Conservation (phyloP, 2,113 vertebrate genomes). For the Synchiropus splendidus region DNA sequence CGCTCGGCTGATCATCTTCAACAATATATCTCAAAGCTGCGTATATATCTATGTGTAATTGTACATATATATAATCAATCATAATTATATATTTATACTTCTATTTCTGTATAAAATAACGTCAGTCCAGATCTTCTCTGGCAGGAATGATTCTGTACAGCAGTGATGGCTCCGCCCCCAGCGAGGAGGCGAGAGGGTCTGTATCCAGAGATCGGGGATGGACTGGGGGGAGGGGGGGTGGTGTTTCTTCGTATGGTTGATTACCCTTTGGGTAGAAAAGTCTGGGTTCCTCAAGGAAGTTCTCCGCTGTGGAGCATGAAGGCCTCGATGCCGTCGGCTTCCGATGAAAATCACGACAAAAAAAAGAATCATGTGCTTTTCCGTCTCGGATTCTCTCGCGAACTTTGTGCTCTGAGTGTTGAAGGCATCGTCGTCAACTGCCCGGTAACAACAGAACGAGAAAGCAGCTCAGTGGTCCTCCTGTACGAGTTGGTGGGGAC, state of each 20-base stretch:
- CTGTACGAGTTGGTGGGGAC: conserved; percentile 59
- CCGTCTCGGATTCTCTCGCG: conserved; percentile 36
- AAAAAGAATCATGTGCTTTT: conserved; percentile 54
- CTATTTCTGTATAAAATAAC: conserved; percentile 72
- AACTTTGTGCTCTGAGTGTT: neutral
- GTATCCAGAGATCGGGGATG: conserved; percentile 41
- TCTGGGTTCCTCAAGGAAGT: conserved; percentile 45
- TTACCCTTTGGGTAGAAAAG: conserved; percentile 53
- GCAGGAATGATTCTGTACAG: conserved; percentile 71
- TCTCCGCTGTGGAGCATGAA: conserved; percentile 55
- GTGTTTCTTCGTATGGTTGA: no score
- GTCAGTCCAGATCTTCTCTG: conserved; percentile 51
- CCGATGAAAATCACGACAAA: conserved; percentile 31
- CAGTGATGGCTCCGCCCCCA: conserved; percentile 46
- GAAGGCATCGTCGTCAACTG: neutral
- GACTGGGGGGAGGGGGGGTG: neutral
- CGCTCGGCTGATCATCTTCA: conserved; percentile 54
- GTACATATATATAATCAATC: conserved; percentile 70
- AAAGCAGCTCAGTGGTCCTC: conserved; percentile 62
- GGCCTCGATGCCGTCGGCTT: conserved; percentile 61
- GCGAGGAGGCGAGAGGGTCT: conserved; percentile 34
- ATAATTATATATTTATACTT: conserved; percentile 67
- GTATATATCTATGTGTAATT: conserved; percentile 71
- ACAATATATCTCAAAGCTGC: conserved; percentile 76
- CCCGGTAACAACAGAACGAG: conserved; percentile 39